Conservation (phyloP, 2,888 invertebrate species). For the Agapetus fuscipes region DNA sequence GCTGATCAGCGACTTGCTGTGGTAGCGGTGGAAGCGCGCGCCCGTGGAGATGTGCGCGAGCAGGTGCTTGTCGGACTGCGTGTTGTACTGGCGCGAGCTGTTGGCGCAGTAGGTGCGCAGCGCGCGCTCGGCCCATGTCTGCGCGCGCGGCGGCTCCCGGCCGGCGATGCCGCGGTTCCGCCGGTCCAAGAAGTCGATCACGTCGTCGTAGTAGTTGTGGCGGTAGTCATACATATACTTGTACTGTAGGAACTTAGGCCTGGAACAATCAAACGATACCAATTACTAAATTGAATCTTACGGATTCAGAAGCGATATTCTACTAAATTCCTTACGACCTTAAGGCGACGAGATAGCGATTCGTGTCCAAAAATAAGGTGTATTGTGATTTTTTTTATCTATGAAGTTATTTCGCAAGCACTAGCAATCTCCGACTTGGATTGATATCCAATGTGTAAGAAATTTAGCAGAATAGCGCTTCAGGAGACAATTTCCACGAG, state of each 20-base stretch:
- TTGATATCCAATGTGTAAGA: too few species aligned
- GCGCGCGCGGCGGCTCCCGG: slow-evolving; percentile 65
- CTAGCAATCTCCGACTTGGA: too few species aligned
- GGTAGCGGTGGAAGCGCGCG: slow-evolving; percentile 62
- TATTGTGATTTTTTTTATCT: too few species aligned
- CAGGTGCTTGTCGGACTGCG: slow-evolving; percentile 37
- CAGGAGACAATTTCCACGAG: too few species aligned
- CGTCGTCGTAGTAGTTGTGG: slow-evolving; percentile 78
- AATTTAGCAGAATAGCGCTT: too few species aligned
- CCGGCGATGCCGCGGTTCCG: slow-evolving; percentile 57
- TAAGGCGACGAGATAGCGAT: too few species aligned
- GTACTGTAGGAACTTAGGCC: slow-evolving; percentile 73
- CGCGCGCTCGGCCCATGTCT: slow-evolving; percentile 80
- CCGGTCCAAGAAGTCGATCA: slow-evolving; percentile 72
- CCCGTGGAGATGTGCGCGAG: slow-evolving; percentile 55
- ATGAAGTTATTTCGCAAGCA: too few species aligned
- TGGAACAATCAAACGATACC: slow-evolving; percentile 29
- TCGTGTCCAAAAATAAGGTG: too few species aligned
- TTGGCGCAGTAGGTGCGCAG: slow-evolving; percentile 64
- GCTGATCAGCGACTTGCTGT: slow-evolving; percentile 64
- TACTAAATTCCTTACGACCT: too few species aligned
- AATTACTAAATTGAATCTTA: too few species aligned
- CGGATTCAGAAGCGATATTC: too few species aligned
- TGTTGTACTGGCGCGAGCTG: slow-evolving; percentile 39
- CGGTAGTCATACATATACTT: slow-evolving; percentile 75